Conservation (phyloP, 2,888 invertebrate genomes). For the Acrocyrtus sp. region DNA sequence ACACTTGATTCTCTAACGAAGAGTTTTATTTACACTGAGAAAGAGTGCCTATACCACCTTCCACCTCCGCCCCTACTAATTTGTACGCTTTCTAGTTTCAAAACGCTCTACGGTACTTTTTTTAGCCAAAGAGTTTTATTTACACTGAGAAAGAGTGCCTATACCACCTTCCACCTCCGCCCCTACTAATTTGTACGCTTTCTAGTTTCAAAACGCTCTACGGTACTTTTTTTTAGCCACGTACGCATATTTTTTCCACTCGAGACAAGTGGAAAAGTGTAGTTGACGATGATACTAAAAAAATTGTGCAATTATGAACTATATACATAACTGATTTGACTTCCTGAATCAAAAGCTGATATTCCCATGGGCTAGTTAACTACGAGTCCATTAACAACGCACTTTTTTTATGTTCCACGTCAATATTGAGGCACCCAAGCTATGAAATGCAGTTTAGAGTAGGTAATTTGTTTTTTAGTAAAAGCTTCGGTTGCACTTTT, state of each 20-base stretch:
- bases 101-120: conserved; percentile 1
- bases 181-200: conserved; percentile 12
- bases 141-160: neutral
- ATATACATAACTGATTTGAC: neutral
- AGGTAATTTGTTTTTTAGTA: neutral
- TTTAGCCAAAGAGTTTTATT: too few species aligned
- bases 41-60: neutral
- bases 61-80: neutral
- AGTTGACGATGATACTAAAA: neutral
- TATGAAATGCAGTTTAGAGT: too few species aligned
- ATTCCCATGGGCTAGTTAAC: conserved; percentile 3
- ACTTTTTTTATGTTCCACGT: neutral
- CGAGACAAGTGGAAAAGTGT: neutral
- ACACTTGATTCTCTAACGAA: neutral
- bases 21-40: too few species aligned
- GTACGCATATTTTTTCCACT: neutral
- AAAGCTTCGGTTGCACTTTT: neutral
- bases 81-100: conserved; percentile 43
- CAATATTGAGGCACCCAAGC: too few species aligned
- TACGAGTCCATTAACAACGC: too few species aligned
- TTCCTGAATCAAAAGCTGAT: conserved; percentile 18
- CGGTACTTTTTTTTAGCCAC: neutral
- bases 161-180: neutral
- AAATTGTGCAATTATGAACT: conserved; percentile 19
- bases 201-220: conserved; percentile 33